Conservation (phyloP, 2,888 invertebrate species). For the Neoitamus cyanurus region DNA sequence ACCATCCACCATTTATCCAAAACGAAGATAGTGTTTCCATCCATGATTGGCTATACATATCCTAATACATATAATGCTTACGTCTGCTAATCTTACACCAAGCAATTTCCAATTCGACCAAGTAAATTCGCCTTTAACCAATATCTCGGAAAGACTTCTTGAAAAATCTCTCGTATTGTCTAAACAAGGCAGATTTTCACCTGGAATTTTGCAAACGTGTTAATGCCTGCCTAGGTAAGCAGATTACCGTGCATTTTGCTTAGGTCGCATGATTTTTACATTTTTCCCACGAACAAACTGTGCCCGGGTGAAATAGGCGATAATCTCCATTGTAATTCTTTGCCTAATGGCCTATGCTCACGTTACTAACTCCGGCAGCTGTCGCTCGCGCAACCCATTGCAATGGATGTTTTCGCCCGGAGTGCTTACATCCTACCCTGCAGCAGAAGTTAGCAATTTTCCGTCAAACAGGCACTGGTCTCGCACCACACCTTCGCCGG, state of each 20-base stretch:
- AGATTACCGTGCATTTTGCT: not conserved
- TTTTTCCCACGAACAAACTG: constrained; percentile 14
- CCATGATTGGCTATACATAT: too few relatives aligned
- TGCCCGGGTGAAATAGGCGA: constrained; percentile 11
- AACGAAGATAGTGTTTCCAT: too few relatives aligned
- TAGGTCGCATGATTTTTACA: not conserved
- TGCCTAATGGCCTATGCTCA: constrained; percentile 9
- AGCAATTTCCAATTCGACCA: too few relatives aligned
- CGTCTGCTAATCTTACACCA: too few relatives aligned
- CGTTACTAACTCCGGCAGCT: constrained; percentile 9
- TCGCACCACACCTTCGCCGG: not conserved
- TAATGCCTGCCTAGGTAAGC: not conserved
- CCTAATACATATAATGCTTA: too few relatives aligned
- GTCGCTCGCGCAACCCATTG: not conserved
- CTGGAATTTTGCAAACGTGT: not conserved
- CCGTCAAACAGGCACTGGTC: not conserved
- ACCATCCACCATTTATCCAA: too few relatives aligned
- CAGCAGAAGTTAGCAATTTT: constrained; percentile 25
- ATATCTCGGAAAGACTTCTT: not conserved
- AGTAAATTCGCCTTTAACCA: not conserved
- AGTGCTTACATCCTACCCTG: not conserved
- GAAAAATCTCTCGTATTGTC: not conserved
- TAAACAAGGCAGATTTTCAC: not conserved
- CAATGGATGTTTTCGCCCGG: not conserved
- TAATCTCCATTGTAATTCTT: constrained; percentile 36